phyloP scores from a whole-genome alignment of 1,140 invertebrate species.

The Drosophila parvula region DNA sequence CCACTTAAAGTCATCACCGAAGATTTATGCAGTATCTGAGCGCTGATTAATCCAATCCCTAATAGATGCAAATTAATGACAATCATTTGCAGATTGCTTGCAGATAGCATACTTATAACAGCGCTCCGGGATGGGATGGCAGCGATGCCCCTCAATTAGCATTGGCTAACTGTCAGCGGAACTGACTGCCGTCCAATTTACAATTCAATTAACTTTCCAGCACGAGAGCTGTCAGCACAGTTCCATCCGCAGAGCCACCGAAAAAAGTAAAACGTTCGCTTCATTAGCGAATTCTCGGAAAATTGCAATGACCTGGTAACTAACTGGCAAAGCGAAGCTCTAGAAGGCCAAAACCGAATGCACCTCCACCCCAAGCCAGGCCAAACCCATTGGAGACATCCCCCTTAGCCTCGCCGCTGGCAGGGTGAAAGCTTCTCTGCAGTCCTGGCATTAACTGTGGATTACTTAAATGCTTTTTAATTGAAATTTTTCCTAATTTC shows the following conservation, averaged over 20 bases:
- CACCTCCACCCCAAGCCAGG: constrained; percentile 12
- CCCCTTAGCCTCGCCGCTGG: background rate
- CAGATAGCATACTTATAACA: constrained; percentile 40
- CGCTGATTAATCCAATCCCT: constrained; percentile 45
- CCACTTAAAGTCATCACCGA: constrained; percentile 30
- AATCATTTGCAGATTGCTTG: constrained; percentile 54
- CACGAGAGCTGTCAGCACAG: constrained; percentile 67
- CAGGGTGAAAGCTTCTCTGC: constrained; percentile 49
- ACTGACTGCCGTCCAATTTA: constrained; percentile 67
- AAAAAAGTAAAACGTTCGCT: constrained; percentile 60
- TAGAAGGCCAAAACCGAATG: constrained; percentile 19
- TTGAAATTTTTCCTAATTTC: constrained; percentile 82
- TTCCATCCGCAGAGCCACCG: constrained; percentile 19
- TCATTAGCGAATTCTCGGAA: constrained; percentile 74
- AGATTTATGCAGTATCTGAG: constrained; percentile 16
- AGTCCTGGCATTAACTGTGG: constrained; percentile 72
- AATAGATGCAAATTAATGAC: constrained; percentile 55
- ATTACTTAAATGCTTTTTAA: constrained; percentile 83
- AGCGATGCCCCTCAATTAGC: constrained; percentile 63
- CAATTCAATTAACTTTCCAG: constrained; percentile 79
- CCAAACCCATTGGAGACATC: constrained; percentile 13
- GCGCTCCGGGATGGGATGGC: constrained; percentile 12
- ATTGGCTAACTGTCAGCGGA: constrained; percentile 17
- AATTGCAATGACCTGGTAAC: constrained; percentile 75
- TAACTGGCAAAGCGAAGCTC: constrained; percentile 21